Conservation (phyloP, 2,113 vertebrate genomes). For the Trogon melanurus region DNA sequence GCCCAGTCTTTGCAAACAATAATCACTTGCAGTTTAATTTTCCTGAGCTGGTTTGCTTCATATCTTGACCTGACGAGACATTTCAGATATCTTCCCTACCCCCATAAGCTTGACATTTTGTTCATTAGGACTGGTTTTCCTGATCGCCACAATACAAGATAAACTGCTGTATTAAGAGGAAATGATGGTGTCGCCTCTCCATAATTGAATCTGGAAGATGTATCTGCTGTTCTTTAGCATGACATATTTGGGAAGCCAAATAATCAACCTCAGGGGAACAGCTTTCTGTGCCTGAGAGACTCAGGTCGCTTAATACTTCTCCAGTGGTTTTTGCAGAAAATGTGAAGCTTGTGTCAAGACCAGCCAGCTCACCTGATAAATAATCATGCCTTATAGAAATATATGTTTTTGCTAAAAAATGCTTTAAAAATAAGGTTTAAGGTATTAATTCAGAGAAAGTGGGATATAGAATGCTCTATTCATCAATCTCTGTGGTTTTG, state of each 20-base stretch:
- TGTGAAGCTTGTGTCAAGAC: conserved; percentile 53
- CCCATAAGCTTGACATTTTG: conserved; percentile 68
- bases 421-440: conserved; percentile 79
- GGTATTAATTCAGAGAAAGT: conserved; percentile 76
- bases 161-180: conserved; percentile 79
- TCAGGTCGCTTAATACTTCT: neutral
- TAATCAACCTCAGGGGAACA: conserved; percentile 64
- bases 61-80: conserved; percentile 18
- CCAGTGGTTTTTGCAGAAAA: conserved; percentile 25
- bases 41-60: conserved; percentile 26
- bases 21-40: conserved; percentile 71
- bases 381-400: conserved; percentile 79
- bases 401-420: conserved; percentile 77
- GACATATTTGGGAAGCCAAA: conserved; percentile 67
- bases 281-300: conserved; percentile 19
- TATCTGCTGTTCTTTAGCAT: conserved; percentile 68
- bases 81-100: conserved; percentile 64
- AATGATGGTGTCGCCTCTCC: conserved; percentile 55
- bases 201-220: conserved; percentile 80
- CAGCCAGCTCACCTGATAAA: conserved; percentile 68
- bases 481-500: neutral
- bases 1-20: conserved; percentile 73
- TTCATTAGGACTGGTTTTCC: conserved; percentile 74
- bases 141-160: conserved; percentile 73
- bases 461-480: conserved; percentile 79